Percentiles rank a stretch among this genome's conserved stretches.
These are phyloP conservation scores for Pocillopora damicornis DNA, from an alignment of 64 coral and sea anemone species.

Conservation along the genomic window DNA sequence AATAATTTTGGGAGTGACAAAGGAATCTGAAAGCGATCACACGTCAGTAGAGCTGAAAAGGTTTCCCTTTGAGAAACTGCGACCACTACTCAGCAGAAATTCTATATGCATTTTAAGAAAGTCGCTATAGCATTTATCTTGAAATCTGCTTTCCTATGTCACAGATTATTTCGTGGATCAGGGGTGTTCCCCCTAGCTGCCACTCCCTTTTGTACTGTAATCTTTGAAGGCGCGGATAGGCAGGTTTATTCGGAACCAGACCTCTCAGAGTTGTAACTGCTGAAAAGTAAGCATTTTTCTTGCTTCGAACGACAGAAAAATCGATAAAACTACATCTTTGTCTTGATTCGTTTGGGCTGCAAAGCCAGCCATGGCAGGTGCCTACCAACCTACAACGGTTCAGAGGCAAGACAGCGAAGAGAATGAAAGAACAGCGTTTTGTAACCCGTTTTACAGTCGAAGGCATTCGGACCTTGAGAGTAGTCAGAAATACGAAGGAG, in stretches of 20 bases:
- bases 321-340: neutral
- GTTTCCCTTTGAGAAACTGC: no score
- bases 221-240: slow-evolving; percentile 1
- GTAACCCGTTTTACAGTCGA: slow-evolving; percentile 61
- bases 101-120: no score
- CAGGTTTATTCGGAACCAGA: slow-evolving; percentile 15
- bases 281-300: neutral
- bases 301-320: neutral
- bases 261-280: neutral
- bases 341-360: neutral
- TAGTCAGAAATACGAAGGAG: neutral
- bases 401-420: slow-evolving; percentile 47
- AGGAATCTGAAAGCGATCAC: no score
- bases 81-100: no score
- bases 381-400: slow-evolving; percentile 85
- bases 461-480: slow-evolving; percentile 36
- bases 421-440: slow-evolving; percentile 19
- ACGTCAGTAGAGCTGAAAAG: no score
- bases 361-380: slow-evolving; percentile 58
- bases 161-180: no score
- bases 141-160: no score
- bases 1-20: no score
- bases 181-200: neutral
- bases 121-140: no score
- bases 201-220: slow-evolving; percentile 16